Evolutionary conservation across 2,888 invertebrate genomes (phyloP), one percentile per base, ranked within the genome.

Genomic region (Pristionchus entomophagus): DNA sequence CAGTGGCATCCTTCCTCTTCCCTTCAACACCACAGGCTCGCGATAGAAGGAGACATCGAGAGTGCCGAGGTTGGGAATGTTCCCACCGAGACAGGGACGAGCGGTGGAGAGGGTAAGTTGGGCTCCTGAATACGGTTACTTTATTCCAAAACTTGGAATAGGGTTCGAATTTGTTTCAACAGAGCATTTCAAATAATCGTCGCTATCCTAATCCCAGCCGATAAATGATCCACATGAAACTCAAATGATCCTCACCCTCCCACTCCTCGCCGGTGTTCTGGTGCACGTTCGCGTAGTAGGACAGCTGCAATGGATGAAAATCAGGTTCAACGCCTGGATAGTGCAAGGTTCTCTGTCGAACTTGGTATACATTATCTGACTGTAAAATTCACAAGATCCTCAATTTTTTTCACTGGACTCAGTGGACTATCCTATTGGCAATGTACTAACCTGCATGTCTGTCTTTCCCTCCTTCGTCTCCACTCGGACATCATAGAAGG

Each of bases 181-280:
- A 14, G 2, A 29, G 10, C 29, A 26, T 14, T 59, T 29, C 12
- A 62, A 32, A 29, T 5, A 12, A 29, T 62, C 3, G 62, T 6
- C 6, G 14, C 45, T 10, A 45, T 14, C 45, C 45, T 45, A 45
- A 62, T 62, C 32, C 32, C 10, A 32, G 32, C 2, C 8, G 10
- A 62, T 32, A 32, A 62, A 62, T 62, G 12, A 32, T 29, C 10
- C 32, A 3, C 29, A 4, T 73, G 90, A 89, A 6, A 92, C 86
- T 22, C 88, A 41, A 89, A 56, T 1, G 86, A 35, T n/a, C n/a
- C 38, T 83, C 83, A 81, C 81, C 91, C 0, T 78, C 91, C 94
- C 94, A 94, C 87, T 94, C 94, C 87, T 94, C 94, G 0, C 93
- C 94, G 12, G 94, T 94, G 8, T 90, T 88, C 89, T 94, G 94